phyloP scores from a whole-genome alignment of 2,113 vertebrate genomes.

The Dissostichus mawsoni region DNA sequence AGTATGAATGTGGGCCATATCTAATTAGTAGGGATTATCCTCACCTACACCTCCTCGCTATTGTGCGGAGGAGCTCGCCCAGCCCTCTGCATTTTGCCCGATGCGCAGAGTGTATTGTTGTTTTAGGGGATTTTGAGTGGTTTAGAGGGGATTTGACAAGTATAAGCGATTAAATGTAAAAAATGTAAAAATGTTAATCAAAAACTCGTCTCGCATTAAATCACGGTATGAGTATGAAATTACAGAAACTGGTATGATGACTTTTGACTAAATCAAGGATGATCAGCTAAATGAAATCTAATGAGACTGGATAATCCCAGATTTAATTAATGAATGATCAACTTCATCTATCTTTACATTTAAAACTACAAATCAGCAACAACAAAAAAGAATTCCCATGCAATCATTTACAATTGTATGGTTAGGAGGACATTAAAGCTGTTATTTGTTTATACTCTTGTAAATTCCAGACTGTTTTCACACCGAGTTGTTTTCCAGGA shows the following conservation, averaged over 20 bases:
- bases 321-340: not conserved
- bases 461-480: conserved; percentile 80
- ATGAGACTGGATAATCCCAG: conserved; percentile 6
- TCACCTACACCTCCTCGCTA: conserved; percentile 65
- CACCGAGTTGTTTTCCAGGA: conserved; percentile 75
- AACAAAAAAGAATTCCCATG: not conserved
- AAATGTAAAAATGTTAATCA: conserved; percentile 55
- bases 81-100: conserved; percentile 55
- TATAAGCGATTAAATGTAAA: conserved; percentile 55
- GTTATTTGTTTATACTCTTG: conserved; percentile 50
- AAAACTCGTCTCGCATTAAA: conserved; percentile 35
- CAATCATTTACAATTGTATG: not conserved
- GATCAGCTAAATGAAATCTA: conserved; percentile 8
- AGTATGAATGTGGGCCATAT: conserved; percentile 70
- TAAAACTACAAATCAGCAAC: not conserved
- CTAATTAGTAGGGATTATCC: conserved; percentile 85
- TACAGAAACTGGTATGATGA: conserved; percentile 59
- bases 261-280: conserved; percentile 6
- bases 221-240: conserved; percentile 42
- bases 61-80: conserved; percentile 57
- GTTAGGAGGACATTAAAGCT: conserved; percentile 19
- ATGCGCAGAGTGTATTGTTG: conserved; percentile 61
- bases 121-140: conserved; percentile 77
- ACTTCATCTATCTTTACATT: not conserved
- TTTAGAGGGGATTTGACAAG: conserved; percentile 67